These are phyloP conservation scores for Dryoscopus gambensis DNA, from an alignment of 2,113 vertebrate species.

Conservation along the genomic window DNA sequence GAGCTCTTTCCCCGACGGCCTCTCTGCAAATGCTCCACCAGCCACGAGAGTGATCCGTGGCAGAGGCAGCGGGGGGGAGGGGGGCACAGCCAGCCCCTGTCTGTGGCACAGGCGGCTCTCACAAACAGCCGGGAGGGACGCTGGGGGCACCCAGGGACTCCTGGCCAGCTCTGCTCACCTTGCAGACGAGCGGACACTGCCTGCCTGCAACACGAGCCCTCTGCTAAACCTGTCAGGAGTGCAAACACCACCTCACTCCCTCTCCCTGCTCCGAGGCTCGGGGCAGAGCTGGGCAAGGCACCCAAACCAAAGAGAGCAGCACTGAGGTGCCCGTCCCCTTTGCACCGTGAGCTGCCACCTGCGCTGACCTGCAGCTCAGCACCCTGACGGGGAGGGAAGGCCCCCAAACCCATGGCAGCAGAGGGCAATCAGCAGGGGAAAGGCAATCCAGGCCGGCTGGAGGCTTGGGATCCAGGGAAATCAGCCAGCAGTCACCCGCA, in stretches of 20 bases:
- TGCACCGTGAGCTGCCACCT: rapidly evolving
- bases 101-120: rapidly evolving
- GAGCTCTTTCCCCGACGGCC: not conserved
- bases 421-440: not conserved
- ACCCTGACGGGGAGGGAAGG: rapidly evolving
- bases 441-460: rapidly evolving
- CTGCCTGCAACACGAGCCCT: rapidly evolving
- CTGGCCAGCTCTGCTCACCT: not conserved
- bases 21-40: not conserved
- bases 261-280: rapidly evolving
- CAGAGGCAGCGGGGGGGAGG: rapidly evolving
- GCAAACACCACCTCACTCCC: rapidly evolving
- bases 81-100: not conserved
- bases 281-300: not conserved
- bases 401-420: not conserved
- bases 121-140: not conserved
- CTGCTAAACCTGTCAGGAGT: not conserved
- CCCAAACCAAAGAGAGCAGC: not conserved
- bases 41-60: rapidly evolving
- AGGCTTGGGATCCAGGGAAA: not conserved
- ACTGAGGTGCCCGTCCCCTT: rapidly evolving
- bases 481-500: not conserved
- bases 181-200: rapidly evolving
- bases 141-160: not conserved
- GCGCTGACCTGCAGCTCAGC: not conserved